These are phyloP conservation scores for Tenualosa ilisha DNA, from an alignment of 2,797 vertebrate genomes.

Conservation along the genomic window DNA sequence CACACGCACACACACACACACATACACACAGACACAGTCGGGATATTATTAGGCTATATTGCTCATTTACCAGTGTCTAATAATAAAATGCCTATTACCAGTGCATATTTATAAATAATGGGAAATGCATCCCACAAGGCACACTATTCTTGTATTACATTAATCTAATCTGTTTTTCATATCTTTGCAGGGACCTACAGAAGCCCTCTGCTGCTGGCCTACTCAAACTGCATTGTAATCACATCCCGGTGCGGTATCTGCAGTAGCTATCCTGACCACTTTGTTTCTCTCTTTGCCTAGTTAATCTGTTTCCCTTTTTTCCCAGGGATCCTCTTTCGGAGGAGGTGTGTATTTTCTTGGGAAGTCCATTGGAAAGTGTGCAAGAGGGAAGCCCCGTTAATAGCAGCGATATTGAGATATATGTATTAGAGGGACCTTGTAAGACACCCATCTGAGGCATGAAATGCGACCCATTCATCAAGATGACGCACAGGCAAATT, in stretches of 20 bases:
- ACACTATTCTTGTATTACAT: neutral
- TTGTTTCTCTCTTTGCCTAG: constrained; percentile 12
- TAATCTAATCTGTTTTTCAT: constrained; percentile 6
- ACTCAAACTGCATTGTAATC: neutral
- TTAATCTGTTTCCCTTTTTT: neutral
- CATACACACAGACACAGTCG: neutral
- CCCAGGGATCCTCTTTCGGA: neutral
- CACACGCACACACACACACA: neutral
- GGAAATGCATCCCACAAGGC: neutral
- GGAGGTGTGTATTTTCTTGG: neutral
- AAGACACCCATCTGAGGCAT: constrained; percentile 9
- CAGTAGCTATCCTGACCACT: neutral
- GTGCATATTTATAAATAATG: neutral
- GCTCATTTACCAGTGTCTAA: neutral
- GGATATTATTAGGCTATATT: neutral
- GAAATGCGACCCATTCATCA: constrained; percentile 20
- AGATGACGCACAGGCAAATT: constrained; percentile 22
- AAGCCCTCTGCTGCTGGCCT: neutral
- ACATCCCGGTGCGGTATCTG: neutral
- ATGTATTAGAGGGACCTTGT: constrained; percentile 20
- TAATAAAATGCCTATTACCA: neutral
- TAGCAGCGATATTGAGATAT: constrained; percentile 9
- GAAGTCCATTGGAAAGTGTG: constrained; percentile 10
- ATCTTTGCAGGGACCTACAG: neutral
- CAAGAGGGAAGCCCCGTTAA: neutral